phyloP scores from a whole-genome alignment of 2,888 invertebrate genomes.

The Linyphia triangularis region DNA sequence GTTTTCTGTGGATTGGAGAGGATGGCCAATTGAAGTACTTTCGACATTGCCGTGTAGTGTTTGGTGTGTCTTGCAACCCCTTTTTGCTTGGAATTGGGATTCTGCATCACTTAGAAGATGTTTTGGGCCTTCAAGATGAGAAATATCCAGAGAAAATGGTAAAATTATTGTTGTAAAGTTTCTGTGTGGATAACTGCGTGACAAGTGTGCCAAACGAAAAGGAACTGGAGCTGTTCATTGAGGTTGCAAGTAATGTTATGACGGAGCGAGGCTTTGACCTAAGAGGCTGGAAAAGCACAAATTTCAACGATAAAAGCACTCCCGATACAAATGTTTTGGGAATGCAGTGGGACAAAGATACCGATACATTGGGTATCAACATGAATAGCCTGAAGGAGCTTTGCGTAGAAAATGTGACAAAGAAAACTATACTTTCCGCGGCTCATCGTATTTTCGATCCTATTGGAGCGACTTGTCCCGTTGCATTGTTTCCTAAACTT shows the following conservation, averaged over 20 bases:
- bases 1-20: constrained; percentile 16
- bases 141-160: not conserved
- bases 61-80: constrained; percentile 3
- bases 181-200: not conserved
- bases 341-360: too few relatives aligned
- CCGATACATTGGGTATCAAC: constrained; percentile 27
- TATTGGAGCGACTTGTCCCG: constrained; percentile 9
- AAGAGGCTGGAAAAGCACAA: constrained; percentile 23
- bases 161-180: not conserved
- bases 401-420: not conserved
- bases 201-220: constrained; percentile 16
- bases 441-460: constrained; percentile 12
- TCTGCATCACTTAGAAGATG: not conserved
- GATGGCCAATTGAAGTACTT: not conserved
- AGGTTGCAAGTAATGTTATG: constrained; percentile 11
- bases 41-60: constrained; percentile 2
- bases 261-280: constrained; percentile 21
- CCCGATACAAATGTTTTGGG: not conserved
- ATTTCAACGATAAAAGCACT: not conserved
- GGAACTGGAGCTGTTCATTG: not conserved
- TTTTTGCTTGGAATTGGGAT: not conserved
- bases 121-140: not conserved
- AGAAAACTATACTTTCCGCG: not conserved
- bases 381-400: constrained; percentile 8
- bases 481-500: constrained; percentile 7